phyloP scores from a whole-genome alignment of 2,113 vertebrate genomes.

The Typhlomys cinereus region DNA sequence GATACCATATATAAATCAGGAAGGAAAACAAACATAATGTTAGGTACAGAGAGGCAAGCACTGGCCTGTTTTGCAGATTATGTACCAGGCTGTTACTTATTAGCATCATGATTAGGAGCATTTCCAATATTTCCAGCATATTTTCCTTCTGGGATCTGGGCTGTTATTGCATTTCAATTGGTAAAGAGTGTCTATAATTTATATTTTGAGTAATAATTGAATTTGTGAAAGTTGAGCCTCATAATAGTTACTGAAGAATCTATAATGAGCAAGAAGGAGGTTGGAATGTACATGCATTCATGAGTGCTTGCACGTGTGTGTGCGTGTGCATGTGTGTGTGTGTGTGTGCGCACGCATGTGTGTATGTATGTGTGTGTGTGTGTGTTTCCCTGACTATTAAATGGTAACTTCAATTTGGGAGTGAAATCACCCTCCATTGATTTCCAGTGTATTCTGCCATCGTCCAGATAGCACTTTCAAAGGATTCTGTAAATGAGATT shows the following conservation, averaged over 20 bases:
- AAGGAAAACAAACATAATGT: constrained; percentile 82
- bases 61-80: constrained; percentile 76
- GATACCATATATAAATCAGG: constrained; percentile 82
- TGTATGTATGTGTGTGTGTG: not conserved
- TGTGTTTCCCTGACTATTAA: constrained; percentile 76
- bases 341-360: no score
- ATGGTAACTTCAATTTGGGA: constrained; percentile 82
- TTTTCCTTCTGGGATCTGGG: constrained; percentile 78
- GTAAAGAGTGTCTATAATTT: constrained; percentile 82
- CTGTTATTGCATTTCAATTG: constrained; percentile 78
- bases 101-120: constrained; percentile 80
- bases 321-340: not conserved
- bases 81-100: constrained; percentile 80
- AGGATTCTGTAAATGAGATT: constrained; percentile 88
- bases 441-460: constrained; percentile 84
- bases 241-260: constrained; percentile 80
- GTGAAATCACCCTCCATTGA: constrained; percentile 86
- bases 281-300: not conserved
- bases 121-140: constrained; percentile 80
- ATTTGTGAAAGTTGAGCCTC: constrained; percentile 74
- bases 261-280: constrained; percentile 72
- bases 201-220: constrained; percentile 79
- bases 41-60: constrained; percentile 71
- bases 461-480: constrained; percentile 82
- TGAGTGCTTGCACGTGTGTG: no score